These are phyloP conservation scores for Drosophila trapezifrons DNA, from an alignment of 1,140 invertebrate species.

Conservation along the genomic window DNA sequence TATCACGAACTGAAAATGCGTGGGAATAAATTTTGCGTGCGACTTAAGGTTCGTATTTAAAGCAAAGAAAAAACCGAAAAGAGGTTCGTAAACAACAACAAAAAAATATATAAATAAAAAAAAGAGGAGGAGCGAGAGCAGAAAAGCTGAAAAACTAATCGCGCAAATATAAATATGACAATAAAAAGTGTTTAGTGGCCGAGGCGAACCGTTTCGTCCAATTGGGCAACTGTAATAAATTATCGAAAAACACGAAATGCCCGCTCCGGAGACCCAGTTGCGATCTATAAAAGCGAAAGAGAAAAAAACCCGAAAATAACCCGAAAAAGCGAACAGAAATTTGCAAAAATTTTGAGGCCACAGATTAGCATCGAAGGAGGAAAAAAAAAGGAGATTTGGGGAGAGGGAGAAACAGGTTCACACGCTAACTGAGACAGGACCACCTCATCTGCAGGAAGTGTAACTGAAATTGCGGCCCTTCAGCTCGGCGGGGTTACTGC, in stretches of 20 bases:
- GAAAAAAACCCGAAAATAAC: constrained; percentile 29
- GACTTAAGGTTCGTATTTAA: constrained; percentile 52
- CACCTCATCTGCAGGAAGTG: constrained; percentile 68
- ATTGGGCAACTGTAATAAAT: constrained; percentile 83
- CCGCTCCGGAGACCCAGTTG: constrained; percentile 65
- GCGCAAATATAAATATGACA: constrained; percentile 72
- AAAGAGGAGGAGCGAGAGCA: constrained; percentile 32
- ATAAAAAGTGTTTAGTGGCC: constrained; percentile 64
- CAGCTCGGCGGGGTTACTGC: constrained; percentile 31
- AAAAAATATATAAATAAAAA: constrained; percentile 24
- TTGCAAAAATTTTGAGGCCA: constrained; percentile 64
- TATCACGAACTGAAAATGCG: constrained; percentile 78
- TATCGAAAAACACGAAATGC: constrained; percentile 81
- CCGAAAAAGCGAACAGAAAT: constrained; percentile 29
- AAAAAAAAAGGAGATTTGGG: constrained; percentile 23
- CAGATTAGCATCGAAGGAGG: constrained; percentile 70
- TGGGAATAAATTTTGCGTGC: constrained; percentile 78
- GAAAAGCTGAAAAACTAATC: constrained; percentile 73
- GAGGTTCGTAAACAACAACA: constrained; percentile 49
- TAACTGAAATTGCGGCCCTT: constrained; percentile 50
- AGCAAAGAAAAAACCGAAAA: constrained; percentile 35
- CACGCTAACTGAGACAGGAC: constrained; percentile 62
- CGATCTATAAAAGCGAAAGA: constrained; percentile 62
- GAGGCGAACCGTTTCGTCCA: constrained; percentile 48
- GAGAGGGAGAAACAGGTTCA: constrained; percentile 71